Conservation (phyloP, 2,797 vertebrate species). For the Babyrousa celebensis region DNA sequence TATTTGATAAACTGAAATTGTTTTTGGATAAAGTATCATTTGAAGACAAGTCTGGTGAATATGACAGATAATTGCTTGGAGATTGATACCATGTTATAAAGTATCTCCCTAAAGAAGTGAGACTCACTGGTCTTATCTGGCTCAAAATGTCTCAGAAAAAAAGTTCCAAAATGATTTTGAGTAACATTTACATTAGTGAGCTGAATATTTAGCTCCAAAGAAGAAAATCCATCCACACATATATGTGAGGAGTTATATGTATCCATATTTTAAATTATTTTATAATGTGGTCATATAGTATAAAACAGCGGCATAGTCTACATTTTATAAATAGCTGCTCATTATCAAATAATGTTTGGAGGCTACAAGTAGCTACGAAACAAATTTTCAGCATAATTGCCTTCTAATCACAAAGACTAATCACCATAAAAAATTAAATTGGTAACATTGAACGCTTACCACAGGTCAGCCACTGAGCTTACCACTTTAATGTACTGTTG, state of each 20-base stretch:
- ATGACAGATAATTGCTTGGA: slow-evolving; percentile 6
- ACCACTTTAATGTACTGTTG: background rate
- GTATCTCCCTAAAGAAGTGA: background rate
- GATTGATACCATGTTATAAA: slow-evolving; percentile 49
- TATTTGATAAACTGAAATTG: slow-evolving; percentile 36
- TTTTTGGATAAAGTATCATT: slow-evolving; percentile 32
- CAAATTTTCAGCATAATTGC: slow-evolving; percentile 40
- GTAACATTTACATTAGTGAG: slow-evolving; percentile 17
- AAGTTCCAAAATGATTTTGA: slow-evolving; percentile 66
- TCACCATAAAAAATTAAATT: slow-evolving; percentile 66
- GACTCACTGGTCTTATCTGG: background rate
- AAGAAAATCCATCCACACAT: background rate
- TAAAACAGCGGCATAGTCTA: slow-evolving; percentile 33
- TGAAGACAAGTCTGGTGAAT: background rate
- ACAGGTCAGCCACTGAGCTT: background rate
- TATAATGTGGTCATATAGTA: background rate
- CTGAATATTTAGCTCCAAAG: slow-evolving; percentile 35
- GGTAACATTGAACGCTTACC: slow-evolving; percentile 1
- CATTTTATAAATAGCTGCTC: slow-evolving; percentile 52
- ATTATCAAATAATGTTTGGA: slow-evolving; percentile 62
- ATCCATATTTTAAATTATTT: slow-evolving; percentile 21
- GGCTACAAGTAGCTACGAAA: slow-evolving; percentile 4
- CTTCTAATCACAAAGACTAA: slow-evolving; percentile 66
- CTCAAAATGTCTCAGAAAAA: slow-evolving; percentile 62
- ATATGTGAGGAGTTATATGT: background rate